Percentiles rank a stretch among this genome's conserved stretches.
Conservation (phyloP, 2,888 invertebrate genomes). For the Pristionchus exspectatus region DNA sequence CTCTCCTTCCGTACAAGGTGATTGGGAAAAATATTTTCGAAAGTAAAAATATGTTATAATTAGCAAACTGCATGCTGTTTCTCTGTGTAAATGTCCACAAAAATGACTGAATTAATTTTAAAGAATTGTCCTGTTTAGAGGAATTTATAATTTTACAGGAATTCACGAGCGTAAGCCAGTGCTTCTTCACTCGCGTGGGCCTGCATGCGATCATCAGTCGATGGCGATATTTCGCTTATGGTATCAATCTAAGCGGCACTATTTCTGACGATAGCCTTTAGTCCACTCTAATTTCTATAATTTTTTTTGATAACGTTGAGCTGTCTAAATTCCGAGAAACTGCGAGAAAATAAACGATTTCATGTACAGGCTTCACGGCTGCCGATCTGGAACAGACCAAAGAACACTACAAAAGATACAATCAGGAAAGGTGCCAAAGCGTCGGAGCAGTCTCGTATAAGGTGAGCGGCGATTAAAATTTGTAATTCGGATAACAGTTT, state of each 20-base stretch:
- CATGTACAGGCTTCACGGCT: neutral
- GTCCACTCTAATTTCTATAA: too few species aligned
- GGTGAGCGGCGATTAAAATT: too few species aligned
- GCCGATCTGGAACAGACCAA: neutral
- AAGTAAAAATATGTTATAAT: too few species aligned
- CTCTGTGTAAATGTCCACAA: neutral
- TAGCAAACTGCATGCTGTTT: too few species aligned
- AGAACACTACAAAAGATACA: neutral
- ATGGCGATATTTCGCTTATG: neutral
- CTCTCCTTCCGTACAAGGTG: neutral
- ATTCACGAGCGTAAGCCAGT: neutral
- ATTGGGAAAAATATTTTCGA: neutral
- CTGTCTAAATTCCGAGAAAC: neutral
- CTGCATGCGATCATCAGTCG: neutral
- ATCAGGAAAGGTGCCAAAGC: neutral
- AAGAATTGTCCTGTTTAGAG: too few species aligned
- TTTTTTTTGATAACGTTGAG: neutral
- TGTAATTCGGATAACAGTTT: too few species aligned
- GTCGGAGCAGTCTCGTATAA: too few species aligned
- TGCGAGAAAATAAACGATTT: neutral
- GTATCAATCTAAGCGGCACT: neutral
- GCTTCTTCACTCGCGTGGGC: neutral
- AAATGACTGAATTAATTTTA: too few species aligned
- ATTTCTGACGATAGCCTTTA: neutral
- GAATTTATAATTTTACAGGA: neutral